phyloP scores from a whole-genome alignment of 2,113 vertebrate genomes.

The Morphnarchus princeps region DNA sequence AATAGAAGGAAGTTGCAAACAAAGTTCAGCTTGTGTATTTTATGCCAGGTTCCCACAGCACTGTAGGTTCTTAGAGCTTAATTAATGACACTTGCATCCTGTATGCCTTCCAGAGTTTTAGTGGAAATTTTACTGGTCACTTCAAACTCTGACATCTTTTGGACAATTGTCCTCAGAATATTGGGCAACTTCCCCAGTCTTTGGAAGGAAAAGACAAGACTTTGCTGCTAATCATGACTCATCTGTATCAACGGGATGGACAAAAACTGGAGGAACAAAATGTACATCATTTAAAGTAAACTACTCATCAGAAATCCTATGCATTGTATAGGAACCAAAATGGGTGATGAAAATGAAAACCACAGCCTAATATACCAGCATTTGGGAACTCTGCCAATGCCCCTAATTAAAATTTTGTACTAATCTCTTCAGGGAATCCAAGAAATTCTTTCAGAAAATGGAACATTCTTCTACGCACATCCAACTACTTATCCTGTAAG shows the following conservation, averaged over 20 bases:
- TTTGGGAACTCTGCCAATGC: conserved; percentile 40
- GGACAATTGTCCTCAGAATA: conserved; percentile 52
- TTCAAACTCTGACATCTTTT: conserved; percentile 62
- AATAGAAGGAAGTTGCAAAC: conserved; percentile 60
- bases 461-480: conserved; percentile 21
- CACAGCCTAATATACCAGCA: not conserved
- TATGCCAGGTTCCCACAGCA: conserved; percentile 72
- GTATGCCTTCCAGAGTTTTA: conserved; percentile 57
- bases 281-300: not conserved
- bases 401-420: conserved; percentile 53
- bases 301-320: conserved; percentile 6
- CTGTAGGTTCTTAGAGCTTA: conserved; percentile 74
- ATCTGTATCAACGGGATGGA: not conserved
- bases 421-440: conserved; percentile 53
- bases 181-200: conserved; percentile 45
- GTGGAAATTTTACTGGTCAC: conserved; percentile 65
- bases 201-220: conserved; percentile 23
- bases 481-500: conserved; percentile 22
- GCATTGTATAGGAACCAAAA: conserved; percentile 21
- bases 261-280: not conserved
- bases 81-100: conserved; percentile 71
- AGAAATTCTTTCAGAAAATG: conserved; percentile 39
- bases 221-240: conserved; percentile 19
- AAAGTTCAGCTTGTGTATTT: conserved; percentile 53
- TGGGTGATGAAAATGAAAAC: not conserved